These are phyloP conservation scores for Anorthoa munda DNA, from an alignment of 2,888 invertebrate species.

Conservation along the genomic window DNA sequence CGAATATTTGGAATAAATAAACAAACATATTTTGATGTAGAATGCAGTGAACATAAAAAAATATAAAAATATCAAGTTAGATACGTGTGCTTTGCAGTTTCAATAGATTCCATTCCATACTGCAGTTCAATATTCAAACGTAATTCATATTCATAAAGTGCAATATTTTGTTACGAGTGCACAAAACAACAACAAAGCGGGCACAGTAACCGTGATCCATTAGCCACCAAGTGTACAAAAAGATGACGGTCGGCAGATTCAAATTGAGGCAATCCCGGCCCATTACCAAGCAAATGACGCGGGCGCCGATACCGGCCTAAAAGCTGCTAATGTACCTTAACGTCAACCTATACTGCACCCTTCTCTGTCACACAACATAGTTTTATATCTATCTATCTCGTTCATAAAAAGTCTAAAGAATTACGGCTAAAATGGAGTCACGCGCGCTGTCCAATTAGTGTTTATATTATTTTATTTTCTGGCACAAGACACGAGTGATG, in stretches of 20 bases:
- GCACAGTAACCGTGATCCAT: conserved; percentile 72
- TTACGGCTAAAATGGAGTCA: conserved; percentile 80
- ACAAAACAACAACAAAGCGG: conserved; percentile 51
- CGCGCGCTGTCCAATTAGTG: conserved; percentile 81
- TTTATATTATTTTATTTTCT: conserved; percentile 68
- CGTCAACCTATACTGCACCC: conserved; percentile 72
- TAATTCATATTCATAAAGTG: conserved; percentile 40
- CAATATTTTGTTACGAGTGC: conserved; percentile 41
- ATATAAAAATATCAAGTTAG: background rate
- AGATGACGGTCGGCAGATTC: conserved; percentile 79
- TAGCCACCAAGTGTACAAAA: conserved; percentile 74
- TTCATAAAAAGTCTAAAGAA: conserved; percentile 74
- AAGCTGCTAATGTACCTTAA: conserved; percentile 84
- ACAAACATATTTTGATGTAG: conserved; percentile 16
- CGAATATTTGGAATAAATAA: conserved; percentile 39
- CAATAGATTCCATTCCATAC: conserved; percentile 4
- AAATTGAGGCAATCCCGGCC: conserved; percentile 84
- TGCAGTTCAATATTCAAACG: conserved; percentile 33
- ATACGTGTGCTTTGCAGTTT: conserved; percentile 12
- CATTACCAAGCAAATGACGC: conserved; percentile 86
- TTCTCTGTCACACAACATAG: conserved; percentile 69
- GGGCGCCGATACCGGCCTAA: conserved; percentile 80
- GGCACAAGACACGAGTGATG: conserved; percentile 41
- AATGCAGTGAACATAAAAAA: conserved; percentile 26
- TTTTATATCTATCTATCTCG: conserved; percentile 68